Evolutionary conservation across 92 coral and sea anemone species (phyloP), one percentile per base, ranked within the genome.

Genomic region (Actinostola sp.): DNA sequence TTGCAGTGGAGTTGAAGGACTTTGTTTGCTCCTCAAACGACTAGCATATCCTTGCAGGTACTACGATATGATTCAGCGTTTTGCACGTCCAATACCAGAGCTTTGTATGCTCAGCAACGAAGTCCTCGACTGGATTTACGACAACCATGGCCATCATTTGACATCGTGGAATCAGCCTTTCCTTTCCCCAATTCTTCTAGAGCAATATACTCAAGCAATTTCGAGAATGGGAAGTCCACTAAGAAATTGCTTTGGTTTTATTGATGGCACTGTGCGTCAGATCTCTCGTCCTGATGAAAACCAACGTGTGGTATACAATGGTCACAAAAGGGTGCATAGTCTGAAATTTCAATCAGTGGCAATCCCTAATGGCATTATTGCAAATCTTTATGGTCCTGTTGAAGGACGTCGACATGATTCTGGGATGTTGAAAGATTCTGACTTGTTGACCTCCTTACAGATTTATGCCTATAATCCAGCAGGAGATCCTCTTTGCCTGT

Each of bases 21-120:
- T 81, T 60, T 81, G 86, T 39, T 11, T 58, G 29, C 87, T 82
- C 1, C 71, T 75, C 26, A 62, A 63, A 71, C 70, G 85, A 39
- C 17, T 80, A 63, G 72, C 79, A 52, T 80, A 80, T 45, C 85
- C 79, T 49, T 80, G 73, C 72, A 61, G 73, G 42, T 71, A 71
- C 58, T 46, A 23, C 36, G 72, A 80, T 49, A 31, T 80, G 42
- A 70, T 79, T 10, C 63, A 38, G 33, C 56, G 61, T 30, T 80
- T 80, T 53, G 73, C 64, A 8, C 62, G 79, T 46, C 85, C 85
- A 39, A 78, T 80, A 39, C 73, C 79, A 15, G 85, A 61, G 72
- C 73, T 80, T 54, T 70, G 85, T 26, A 80, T 71, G 68, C 53
- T 80, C 36, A 32, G 23, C 46, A 78, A 69, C 63, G 31, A 48